These are phyloP conservation scores for Lypha dubia DNA, from an alignment of 2,888 invertebrate species.

Conservation along the genomic window DNA sequence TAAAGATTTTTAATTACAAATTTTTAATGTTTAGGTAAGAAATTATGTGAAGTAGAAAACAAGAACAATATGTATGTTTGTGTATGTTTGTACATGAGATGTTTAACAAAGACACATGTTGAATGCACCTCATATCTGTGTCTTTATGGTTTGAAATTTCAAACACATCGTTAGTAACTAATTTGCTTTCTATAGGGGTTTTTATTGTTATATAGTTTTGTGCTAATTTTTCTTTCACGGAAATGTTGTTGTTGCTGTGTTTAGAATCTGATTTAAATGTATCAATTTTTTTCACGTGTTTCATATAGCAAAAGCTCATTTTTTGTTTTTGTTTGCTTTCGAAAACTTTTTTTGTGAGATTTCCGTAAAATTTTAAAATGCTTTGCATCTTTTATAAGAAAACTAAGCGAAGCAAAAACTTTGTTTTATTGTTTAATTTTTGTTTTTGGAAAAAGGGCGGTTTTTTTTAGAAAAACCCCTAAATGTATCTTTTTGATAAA, in stretches of 20 bases:
- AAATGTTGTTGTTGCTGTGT: not conserved
- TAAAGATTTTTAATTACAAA: constrained; percentile 65
- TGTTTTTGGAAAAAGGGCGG: constrained; percentile 46
- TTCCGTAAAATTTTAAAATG: constrained; percentile 63
- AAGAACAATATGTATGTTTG: constrained; percentile 23
- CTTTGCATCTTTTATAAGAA: not conserved
- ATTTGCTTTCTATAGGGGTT: constrained; percentile 54
- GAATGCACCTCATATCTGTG: constrained; percentile 54
- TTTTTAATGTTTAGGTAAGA: constrained; percentile 62
- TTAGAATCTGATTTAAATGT: constrained; percentile 60
- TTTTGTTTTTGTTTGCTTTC: constrained; percentile 4
- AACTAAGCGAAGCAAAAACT: constrained; percentile 10
- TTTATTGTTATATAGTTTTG: constrained; percentile 13
- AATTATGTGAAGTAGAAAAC: constrained; percentile 44
- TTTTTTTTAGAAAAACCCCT: constrained; percentile 51
- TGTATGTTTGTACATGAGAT: constrained; percentile 16
- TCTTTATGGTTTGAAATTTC: constrained; percentile 27
- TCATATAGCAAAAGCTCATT: not conserved
- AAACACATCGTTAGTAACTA: constrained; percentile 70
- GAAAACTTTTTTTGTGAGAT: constrained; percentile 61
- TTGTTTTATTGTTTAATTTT: constrained; percentile 19
- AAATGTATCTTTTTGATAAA: constrained; percentile 53
- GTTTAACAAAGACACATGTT: constrained; percentile 65
- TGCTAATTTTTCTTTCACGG: not conserved
- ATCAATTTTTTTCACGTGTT: constrained; percentile 68